Base-by-base conservation (phyloP, 2,888 invertebrate genomes). In the Amiota minor region DNA sequence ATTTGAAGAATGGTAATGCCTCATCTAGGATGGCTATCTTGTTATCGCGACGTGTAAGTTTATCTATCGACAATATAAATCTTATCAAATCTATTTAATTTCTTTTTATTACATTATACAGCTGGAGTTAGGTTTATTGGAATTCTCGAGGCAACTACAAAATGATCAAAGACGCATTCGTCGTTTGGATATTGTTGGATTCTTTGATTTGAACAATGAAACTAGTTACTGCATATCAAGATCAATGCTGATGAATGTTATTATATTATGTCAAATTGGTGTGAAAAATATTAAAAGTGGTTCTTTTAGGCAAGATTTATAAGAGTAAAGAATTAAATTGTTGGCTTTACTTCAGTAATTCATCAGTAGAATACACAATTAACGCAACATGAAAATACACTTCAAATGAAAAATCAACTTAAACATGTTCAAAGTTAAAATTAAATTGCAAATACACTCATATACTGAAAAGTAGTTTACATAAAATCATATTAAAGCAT, bases 141-240 rank as follows among this genome's bases (percentile, higher is more conserved):
- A 62, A 14, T 12, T 62, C 16, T 8, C 35, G 10, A 10, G 62
- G 4, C 62, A 18, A 62, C 16, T 62, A 16, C 11, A 14, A 4
- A 9, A n/a, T 12, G 45, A 35, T 14, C 35, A 20, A 14, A 6
- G 45, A 1, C 62, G 45, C 14, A 12, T 62, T 1, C 62, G 62
- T 14, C 23, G 10, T 0, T 10, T 62, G 62, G 1, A 62, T 2
- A 35, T 62, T 62, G 23, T 12, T 18, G 62, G 62, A 4, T 8
- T 62, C 1, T 62, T 62, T 14, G 62, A 62, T 45, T 45, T 62
- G 45, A 62, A 62, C 45, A 62, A 62, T 23, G 62, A 23, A 12
- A 62, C 35, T 18, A 45, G 62, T 45, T 62, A n/a, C 11, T 12
- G 1, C 4, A 62, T 62, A n/a, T 35, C 45, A 8, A 35, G 16